A percentile compares a stretch with the other conserved stretches of the same genome.
Conservation (phyloP, 2,888 invertebrate species). For the Ormyrus thymus region DNA sequence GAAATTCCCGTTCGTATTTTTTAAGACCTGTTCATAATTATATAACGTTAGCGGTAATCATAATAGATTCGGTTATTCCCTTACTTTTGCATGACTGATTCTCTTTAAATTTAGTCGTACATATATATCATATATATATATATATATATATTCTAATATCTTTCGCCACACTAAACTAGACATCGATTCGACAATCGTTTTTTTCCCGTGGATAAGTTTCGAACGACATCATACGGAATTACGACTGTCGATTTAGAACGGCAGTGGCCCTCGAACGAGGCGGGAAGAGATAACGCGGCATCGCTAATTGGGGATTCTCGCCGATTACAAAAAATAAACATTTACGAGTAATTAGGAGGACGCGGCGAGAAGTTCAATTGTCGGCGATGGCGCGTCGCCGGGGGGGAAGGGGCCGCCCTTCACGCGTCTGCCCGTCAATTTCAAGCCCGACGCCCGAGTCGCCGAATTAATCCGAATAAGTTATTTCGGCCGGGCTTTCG, state of each 20-base stretch:
- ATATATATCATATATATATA: not conserved
- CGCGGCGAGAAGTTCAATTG: not conserved
- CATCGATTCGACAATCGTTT: constrained; percentile 58
- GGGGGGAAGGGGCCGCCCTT: too few relatives aligned
- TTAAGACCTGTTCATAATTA: constrained; percentile 69
- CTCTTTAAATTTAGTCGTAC: not conserved
- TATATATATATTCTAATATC: not conserved
- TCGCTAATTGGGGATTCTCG: not conserved
- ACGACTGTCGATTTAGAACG: constrained; percentile 35
- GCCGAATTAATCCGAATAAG: too few relatives aligned
- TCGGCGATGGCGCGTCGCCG: too few relatives aligned
- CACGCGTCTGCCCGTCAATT: too few relatives aligned
- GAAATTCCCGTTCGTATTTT: constrained; percentile 71
- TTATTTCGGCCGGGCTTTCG: not conserved
- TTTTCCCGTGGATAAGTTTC: constrained; percentile 4
- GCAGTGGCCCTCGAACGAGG: constrained; percentile 20
- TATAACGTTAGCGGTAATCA: constrained; percentile 69
- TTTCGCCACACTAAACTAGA: constrained; percentile 57
- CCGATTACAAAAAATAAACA: constrained; percentile 3
- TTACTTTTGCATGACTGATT: constrained; percentile 3
- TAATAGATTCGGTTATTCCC: constrained; percentile 57
- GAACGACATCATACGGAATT: not conserved
- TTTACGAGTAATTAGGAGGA: not conserved
- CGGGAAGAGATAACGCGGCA: not conserved
- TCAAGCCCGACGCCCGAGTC: too few relatives aligned